phyloP scores from a whole-genome alignment of 1,140 invertebrate genomes.

The Whitmania pigra region DNA sequence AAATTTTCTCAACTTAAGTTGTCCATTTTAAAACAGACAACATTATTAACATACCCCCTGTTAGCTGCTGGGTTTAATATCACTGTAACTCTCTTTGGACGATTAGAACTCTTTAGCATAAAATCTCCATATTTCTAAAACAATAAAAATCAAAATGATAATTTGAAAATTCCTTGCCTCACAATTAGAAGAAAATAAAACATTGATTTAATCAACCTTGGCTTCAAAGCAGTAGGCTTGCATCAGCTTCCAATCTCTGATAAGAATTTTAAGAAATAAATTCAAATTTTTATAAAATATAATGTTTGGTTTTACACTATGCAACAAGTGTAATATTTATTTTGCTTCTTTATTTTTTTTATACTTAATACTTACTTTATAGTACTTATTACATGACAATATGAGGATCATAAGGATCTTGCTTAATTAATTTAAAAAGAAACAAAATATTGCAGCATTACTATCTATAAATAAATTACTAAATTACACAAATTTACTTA shows the following conservation, averaged over 20 bases:
- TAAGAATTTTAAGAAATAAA: background rate
- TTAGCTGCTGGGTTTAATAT: constrained; percentile 80
- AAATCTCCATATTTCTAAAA: constrained; percentile 53
- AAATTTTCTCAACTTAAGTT: too few relatives aligned
- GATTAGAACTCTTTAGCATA: constrained; percentile 48
- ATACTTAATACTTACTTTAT: too few relatives aligned
- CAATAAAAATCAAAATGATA: background rate
- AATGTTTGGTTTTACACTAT: too few relatives aligned
- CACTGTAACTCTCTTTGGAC: constrained; percentile 64
- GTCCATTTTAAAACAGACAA: background rate
- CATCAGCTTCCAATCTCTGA: background rate
- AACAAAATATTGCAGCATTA: too few relatives aligned
- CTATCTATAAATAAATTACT: too few relatives aligned
- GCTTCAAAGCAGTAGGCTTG: background rate
- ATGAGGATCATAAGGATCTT: too few relatives aligned
- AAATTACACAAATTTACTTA: too few relatives aligned
- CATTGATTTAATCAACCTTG: background rate
- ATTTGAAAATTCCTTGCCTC: background rate
- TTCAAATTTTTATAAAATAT: background rate
- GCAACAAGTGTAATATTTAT: too few relatives aligned
- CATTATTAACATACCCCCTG: constrained; percentile 49
- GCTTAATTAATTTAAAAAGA: too few relatives aligned
- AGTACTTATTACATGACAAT: too few relatives aligned
- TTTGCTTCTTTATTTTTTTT: too few relatives aligned
- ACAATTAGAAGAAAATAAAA: background rate